Conservation (phyloP, 2,113 vertebrate genomes). For the Rutilus rutilus region DNA sequence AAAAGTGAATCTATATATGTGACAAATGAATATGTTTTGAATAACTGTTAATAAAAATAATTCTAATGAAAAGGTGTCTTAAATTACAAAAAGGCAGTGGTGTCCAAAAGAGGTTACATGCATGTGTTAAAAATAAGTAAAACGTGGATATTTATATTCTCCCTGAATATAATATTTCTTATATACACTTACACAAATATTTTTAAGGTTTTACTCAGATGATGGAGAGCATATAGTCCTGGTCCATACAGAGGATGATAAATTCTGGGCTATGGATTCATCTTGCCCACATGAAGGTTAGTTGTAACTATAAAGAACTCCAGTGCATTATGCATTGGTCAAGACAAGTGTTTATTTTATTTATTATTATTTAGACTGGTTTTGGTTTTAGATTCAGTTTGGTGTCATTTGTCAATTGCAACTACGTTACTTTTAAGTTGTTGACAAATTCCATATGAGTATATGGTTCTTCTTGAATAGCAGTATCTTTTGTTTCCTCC, state of each 20-base stretch:
- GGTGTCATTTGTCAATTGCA: not conserved
- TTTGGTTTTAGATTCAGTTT: not conserved
- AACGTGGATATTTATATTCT: not conserved
- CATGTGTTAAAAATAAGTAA: not conserved
- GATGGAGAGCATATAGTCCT: conserved; percentile 71
- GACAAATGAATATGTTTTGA: not conserved
- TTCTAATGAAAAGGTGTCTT: not conserved
- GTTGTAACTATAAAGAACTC: not conserved
- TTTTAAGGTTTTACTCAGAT: conserved; percentile 67
- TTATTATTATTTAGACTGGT: too few species aligned
- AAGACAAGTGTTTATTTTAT: not conserved
- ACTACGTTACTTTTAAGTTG: not conserved
- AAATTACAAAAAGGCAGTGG: not conserved
- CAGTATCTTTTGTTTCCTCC: not conserved
- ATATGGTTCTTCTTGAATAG: not conserved
- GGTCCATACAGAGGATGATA: conserved; percentile 62
- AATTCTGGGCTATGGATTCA: conserved; percentile 74
- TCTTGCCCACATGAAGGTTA: conserved; percentile 73
- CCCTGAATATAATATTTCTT: not conserved
- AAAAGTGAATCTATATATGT: not conserved
- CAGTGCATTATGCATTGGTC: not conserved
- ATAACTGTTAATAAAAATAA: not conserved
- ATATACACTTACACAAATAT: too few species aligned
- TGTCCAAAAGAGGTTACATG: not conserved
- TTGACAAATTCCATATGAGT: not conserved